Conservation (phyloP, 1,140 invertebrate species). For the Choristoneura fumiferana region DNA sequence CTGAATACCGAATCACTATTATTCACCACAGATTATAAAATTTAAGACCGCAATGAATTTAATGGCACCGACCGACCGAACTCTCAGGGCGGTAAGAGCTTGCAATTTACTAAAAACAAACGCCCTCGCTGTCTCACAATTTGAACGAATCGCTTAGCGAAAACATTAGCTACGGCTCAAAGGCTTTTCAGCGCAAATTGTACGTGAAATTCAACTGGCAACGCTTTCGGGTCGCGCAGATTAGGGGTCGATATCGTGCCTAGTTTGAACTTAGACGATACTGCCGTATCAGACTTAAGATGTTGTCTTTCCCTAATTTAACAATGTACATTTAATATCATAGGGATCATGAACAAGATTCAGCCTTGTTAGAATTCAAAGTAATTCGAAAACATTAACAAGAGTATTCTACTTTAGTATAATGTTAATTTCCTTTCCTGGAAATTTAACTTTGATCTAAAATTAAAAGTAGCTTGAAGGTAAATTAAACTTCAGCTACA, state of each 20-base stretch:
- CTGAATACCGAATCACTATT: too few species aligned
- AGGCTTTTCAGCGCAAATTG: constrained; percentile 55
- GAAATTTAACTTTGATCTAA: too few species aligned
- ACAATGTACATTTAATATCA: neutral
- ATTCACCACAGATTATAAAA: constrained; percentile 20
- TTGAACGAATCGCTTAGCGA: constrained; percentile 69
- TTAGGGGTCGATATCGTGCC: constrained; percentile 30
- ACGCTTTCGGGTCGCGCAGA: constrained; percentile 32
- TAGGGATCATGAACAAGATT: too few species aligned
- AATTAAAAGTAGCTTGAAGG: too few species aligned
- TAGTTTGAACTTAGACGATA: constrained; percentile 28
- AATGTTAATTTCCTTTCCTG: too few species aligned
- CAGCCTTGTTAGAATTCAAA: too few species aligned
- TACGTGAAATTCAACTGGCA: constrained; percentile 18
- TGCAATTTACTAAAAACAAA: constrained; percentile 66
- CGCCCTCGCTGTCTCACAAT: constrained; percentile 50
- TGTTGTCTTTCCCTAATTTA: neutral
- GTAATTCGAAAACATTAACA: too few species aligned
- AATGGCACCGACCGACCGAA: constrained; percentile 24
- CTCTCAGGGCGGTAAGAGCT: constrained; percentile 19
- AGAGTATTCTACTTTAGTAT: too few species aligned
- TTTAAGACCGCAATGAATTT: constrained; percentile 36
- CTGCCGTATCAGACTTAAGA: constrained; percentile 3
- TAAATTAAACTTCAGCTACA: too few species aligned
- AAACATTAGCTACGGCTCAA: constrained; percentile 71